phyloP scores from a whole-genome alignment of 2,113 vertebrate genomes.

The Dinomys branickii region DNA sequence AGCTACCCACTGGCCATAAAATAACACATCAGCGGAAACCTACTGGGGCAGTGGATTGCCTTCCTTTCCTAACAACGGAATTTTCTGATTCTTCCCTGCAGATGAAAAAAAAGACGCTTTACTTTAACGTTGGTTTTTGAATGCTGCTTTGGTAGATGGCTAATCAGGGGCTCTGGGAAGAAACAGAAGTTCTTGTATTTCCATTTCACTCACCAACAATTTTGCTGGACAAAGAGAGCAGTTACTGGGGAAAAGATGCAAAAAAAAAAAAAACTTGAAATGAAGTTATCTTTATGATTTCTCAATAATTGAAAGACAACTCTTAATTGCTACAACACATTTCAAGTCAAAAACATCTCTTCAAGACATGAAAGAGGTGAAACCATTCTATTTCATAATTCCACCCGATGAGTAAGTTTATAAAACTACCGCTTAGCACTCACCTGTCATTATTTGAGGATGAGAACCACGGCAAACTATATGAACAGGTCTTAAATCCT shows the following conservation, averaged over 20 bases:
- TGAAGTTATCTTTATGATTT: slow-evolving; percentile 7
- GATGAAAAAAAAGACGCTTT: neutral
- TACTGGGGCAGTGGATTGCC: neutral
- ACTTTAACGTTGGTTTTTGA: slow-evolving; percentile 29
- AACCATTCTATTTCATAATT: slow-evolving; percentile 12
- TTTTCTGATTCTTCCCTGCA: neutral
- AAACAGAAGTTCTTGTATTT: slow-evolving; percentile 45
- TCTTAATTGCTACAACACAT: neutral
- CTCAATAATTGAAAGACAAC: slow-evolving; percentile 39
- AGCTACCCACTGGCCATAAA: neutral
- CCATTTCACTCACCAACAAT: slow-evolving; percentile 52
- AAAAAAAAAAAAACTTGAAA: neutral
- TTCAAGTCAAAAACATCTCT: slow-evolving; percentile 10
- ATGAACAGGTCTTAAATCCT: neutral
- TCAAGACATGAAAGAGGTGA: neutral
- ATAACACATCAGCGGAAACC: neutral
- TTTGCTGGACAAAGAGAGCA: slow-evolving; percentile 45
- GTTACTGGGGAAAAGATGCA: neutral
- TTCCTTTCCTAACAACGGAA: neutral
- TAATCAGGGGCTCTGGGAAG: slow-evolving; percentile 30
- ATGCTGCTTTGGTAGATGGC: neutral
- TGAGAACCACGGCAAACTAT: neutral
- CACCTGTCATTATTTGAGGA: neutral
- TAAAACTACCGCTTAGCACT: neutral
- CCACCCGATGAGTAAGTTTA: neutral